Percentiles rank a stretch among this genome's conserved stretches.
Conservation (phyloP, 1,140 invertebrate species). For the Tetranychus cinnabarinus region DNA sequence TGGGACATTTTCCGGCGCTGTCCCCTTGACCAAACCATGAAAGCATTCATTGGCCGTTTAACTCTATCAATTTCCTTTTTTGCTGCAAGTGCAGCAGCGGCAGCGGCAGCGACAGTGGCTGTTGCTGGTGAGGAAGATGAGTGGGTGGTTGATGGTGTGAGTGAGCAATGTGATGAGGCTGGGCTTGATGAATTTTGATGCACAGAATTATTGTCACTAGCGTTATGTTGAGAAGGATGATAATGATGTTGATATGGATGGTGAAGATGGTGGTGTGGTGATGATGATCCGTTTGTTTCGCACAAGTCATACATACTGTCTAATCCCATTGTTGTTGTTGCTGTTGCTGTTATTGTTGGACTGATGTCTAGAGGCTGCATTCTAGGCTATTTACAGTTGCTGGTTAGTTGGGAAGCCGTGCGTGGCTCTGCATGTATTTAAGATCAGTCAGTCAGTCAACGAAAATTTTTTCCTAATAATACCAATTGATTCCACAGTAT, state of each 20-base stretch:
- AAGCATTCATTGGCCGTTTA: conserved; percentile 98
- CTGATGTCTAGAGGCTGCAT: no score
- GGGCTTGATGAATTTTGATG: background rate
- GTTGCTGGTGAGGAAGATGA: background rate
- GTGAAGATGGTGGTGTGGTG: background rate
- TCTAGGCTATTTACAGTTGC: no score
- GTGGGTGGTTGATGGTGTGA: background rate
- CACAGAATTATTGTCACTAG: no score
- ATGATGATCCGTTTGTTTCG: no score
- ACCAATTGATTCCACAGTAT: background rate
- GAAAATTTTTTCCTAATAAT: background rate
- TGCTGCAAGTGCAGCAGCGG: background rate
- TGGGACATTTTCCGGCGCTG: conserved; percentile 97
- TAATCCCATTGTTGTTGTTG: no score
- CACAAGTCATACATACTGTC: no score
- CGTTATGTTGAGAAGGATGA: background rate
- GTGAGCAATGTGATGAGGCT: background rate
- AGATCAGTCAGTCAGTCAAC: no score
- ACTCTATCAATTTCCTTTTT: conserved; percentile 39
- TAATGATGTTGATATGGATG: background rate
- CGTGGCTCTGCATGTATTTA: no score
- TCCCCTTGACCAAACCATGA: conserved; percentile 98
- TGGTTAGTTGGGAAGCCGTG: no score
- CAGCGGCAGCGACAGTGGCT: background rate
- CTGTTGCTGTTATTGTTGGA: no score